Percentiles rank a stretch among this genome's conserved stretches.
These are phyloP conservation scores for Zaprionus kolodkinae DNA, from an alignment of 1,140 invertebrate genomes.

Conservation along the genomic window DNA sequence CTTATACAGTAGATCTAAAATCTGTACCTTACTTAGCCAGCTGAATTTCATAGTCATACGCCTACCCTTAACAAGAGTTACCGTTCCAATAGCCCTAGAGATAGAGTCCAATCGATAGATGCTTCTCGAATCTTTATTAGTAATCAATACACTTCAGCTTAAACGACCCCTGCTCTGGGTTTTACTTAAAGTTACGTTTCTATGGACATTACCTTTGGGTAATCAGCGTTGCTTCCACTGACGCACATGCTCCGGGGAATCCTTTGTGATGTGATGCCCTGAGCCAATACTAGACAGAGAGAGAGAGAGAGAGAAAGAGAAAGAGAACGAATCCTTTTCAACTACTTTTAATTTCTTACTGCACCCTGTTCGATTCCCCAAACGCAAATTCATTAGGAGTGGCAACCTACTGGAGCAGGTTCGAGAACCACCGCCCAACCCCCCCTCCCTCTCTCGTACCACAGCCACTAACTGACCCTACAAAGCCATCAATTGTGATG, in stretches of 20 bases:
- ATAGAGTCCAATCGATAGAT: background rate
- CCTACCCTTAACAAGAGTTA: too few relatives aligned
- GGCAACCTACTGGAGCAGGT: too few relatives aligned
- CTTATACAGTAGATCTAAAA: too few relatives aligned
- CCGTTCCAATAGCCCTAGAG: too few relatives aligned
- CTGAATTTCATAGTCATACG: too few relatives aligned
- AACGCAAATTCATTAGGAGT: slow-evolving; percentile 48
- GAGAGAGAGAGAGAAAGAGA: slow-evolving; percentile 20
- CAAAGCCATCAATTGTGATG: slow-evolving; percentile 5
- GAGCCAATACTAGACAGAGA: slow-evolving; percentile 2
- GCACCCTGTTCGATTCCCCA: slow-evolving; percentile 41
- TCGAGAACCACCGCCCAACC: too few relatives aligned
- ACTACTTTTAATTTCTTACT: slow-evolving; percentile 59
- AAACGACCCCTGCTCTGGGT: background rate
- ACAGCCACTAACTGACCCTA: background rate
- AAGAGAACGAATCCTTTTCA: slow-evolving; percentile 38
- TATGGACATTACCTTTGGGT: slow-evolving; percentile 67
- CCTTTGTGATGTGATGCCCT: slow-evolving; percentile 18
- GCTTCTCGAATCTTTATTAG: background rate
- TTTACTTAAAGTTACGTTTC: slow-evolving; percentile 1
- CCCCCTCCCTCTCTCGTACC: background rate
- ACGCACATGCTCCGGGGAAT: slow-evolving; percentile 23
- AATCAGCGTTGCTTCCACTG: slow-evolving; percentile 63
- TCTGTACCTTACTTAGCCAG: too few relatives aligned
- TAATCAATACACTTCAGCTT: background rate